Conservation (phyloP, 2,888 invertebrate species). For the Vandiemenella viatica region DNA sequence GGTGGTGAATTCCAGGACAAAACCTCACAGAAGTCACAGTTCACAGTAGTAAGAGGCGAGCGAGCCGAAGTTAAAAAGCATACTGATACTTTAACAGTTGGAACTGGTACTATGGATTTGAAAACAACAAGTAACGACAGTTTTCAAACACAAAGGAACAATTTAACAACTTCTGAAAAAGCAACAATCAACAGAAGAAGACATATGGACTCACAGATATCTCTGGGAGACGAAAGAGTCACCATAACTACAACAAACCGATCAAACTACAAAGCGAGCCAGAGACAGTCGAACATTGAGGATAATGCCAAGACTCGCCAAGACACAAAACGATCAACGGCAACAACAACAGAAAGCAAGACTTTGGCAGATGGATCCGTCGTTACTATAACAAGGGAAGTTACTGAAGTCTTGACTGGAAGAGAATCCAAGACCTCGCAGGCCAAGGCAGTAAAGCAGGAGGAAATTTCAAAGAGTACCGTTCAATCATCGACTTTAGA, state of each 20-base stretch:
- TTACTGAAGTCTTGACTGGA: constrained; percentile 7
- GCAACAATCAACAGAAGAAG: constrained; percentile 37
- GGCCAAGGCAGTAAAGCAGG: background rate
- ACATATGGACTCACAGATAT: constrained; percentile 52
- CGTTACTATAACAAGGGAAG: constrained; percentile 15
- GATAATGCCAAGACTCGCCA: constrained; percentile 16
- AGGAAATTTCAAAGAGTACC: constrained; percentile 19
- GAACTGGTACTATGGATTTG: constrained; percentile 36
- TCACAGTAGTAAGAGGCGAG: constrained; percentile 29
- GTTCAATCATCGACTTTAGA: too few relatives aligned
- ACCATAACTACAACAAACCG: constrained; percentile 31
- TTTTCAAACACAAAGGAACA: constrained; percentile 40
- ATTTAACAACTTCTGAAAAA: constrained; percentile 28
- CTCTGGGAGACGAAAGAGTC: constrained; percentile 39
- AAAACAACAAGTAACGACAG: constrained; percentile 38
- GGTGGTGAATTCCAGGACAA: constrained; percentile 24
- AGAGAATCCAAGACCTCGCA: constrained; percentile 17
- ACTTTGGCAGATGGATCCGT: constrained; percentile 36
- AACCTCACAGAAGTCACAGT: constrained; percentile 25
- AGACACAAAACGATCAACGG: constrained; percentile 23
- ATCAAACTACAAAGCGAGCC: constrained; percentile 28
- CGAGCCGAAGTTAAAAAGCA: constrained; percentile 33
- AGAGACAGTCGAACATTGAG: constrained; percentile 18
- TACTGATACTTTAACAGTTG: constrained; percentile 35
- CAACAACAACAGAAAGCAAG: constrained; percentile 27